Percentiles rank a stretch among this genome's conserved stretches.
Evolutionary conservation across 2,113 vertebrate genomes (phyloP).

Genomic region (Gymnarchus niloticus): DNA sequence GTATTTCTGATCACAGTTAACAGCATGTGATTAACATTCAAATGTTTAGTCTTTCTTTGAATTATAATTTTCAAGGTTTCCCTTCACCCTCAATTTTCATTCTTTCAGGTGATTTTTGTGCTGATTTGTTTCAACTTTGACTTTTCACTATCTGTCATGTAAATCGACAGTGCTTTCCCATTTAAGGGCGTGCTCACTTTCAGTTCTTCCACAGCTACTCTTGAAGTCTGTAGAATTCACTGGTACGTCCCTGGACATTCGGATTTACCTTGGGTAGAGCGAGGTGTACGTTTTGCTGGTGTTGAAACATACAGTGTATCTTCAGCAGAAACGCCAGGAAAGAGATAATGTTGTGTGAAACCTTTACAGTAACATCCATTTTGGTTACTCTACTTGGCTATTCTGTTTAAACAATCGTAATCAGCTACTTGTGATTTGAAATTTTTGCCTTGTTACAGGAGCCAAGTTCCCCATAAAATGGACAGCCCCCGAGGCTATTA

Average conservation of each 20-base stretch:
- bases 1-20: no score
- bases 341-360: background rate
- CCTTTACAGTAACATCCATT: background rate
- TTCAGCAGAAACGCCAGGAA: background rate
- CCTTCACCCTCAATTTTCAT: no score
- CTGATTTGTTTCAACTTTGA: no score
- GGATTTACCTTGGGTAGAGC: background rate
- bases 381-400: background rate
- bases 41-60: no score
- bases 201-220: no score
- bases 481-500: slow-evolving; percentile 93
- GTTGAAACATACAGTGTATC: background rate
- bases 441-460: slow-evolving; percentile 55
- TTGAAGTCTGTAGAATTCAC: no score
- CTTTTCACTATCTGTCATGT: no score
- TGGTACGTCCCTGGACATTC: background rate
- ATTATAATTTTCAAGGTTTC: no score
- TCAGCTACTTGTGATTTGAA: background rate
- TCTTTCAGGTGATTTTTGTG: no score
- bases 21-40: no score
- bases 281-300: background rate
- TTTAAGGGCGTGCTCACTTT: no score
- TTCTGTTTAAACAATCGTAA: background rate
- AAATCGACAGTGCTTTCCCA: no score
- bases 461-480: slow-evolving; percentile 98